A percentile compares a stretch with the other conserved stretches of the same genome.
phyloP scores from a whole-genome alignment of 2,888 invertebrate species.

The Strigamia transsilvanica region DNA sequence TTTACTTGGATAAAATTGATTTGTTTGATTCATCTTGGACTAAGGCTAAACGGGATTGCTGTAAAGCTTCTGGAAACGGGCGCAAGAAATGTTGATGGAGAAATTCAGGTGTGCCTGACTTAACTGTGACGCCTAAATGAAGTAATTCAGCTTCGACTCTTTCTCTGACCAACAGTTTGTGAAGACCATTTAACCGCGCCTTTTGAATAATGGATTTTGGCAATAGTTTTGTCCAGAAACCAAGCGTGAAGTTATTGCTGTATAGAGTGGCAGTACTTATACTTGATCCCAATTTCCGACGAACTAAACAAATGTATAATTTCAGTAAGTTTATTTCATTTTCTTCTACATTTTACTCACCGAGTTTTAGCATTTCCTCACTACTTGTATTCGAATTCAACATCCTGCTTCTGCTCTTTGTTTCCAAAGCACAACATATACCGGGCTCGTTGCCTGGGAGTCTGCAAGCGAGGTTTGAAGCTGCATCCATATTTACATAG shows the following conservation, averaged over 20 bases:
- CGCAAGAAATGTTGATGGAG: constrained; percentile 48
- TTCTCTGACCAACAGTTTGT: constrained; percentile 14
- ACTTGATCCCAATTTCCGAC: neutral
- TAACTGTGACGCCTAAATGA: constrained; percentile 21
- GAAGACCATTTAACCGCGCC: constrained; percentile 17
- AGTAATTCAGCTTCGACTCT: neutral
- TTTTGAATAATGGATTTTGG: constrained; percentile 17
- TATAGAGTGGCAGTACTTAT: neutral
- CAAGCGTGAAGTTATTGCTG: constrained; percentile 7
- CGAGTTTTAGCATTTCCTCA: neutral
- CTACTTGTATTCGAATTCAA: neutral
- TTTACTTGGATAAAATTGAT: constrained; percentile 28
- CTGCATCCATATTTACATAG: constrained; percentile 5
- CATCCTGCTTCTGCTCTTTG: neutral
- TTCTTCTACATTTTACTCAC: neutral
- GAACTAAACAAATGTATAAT: neutral
- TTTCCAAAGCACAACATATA: neutral
- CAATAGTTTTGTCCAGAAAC: neutral
- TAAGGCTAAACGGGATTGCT: constrained; percentile 1
- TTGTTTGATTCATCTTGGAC: constrained; percentile 52
- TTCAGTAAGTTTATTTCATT: neutral
- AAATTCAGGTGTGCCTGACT: constrained; percentile 48
- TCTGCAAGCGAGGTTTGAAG: neutral
- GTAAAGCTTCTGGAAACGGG: constrained; percentile 49
- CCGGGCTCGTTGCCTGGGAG: neutral